phyloP scores from a whole-genome alignment of 1,140 invertebrate genomes.

The Panonychus citri region DNA sequence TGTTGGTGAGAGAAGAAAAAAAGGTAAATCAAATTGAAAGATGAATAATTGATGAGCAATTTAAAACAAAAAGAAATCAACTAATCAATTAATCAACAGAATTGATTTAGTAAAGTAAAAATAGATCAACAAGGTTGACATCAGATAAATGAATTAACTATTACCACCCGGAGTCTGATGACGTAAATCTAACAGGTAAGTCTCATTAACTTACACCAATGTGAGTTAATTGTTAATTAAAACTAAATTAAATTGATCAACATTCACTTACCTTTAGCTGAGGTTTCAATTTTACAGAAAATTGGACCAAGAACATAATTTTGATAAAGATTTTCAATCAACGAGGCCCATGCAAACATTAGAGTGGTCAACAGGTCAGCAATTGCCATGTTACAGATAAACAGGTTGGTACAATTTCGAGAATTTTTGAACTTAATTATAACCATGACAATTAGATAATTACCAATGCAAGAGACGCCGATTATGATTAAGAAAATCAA shows the following conservation, averaged over 20 bases:
- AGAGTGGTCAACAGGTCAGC: neutral
- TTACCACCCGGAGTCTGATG: too few species aligned
- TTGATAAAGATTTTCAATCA: conserved; percentile 22
- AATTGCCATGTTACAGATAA: conserved; percentile 3
- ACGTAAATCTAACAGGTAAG: too few species aligned
- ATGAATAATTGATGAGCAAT: too few species aligned
- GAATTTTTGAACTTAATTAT: neutral
- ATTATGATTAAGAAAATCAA: neutral
- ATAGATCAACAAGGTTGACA: too few species aligned
- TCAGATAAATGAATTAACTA: too few species aligned
- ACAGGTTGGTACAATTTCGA: conserved; percentile 1
- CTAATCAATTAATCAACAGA: too few species aligned
- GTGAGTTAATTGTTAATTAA: neutral
- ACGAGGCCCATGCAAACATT: neutral
- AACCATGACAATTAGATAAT: neutral
- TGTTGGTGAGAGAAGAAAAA: too few species aligned
- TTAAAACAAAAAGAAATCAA: too few species aligned
- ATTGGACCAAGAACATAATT: conserved; percentile 42
- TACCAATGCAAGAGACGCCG: neutral
- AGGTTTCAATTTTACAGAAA: conserved; percentile 42
- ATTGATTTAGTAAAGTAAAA: too few species aligned
- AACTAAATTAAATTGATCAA: neutral
- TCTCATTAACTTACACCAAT: too few species aligned
- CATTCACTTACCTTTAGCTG: conserved; percentile 32
- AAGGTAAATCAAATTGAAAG: too few species aligned